Evolutionary conservation across 2,888 invertebrate genomes (phyloP), one percentile per base, ranked within the genome.

Genomic region (Camponotus fellah): DNA sequence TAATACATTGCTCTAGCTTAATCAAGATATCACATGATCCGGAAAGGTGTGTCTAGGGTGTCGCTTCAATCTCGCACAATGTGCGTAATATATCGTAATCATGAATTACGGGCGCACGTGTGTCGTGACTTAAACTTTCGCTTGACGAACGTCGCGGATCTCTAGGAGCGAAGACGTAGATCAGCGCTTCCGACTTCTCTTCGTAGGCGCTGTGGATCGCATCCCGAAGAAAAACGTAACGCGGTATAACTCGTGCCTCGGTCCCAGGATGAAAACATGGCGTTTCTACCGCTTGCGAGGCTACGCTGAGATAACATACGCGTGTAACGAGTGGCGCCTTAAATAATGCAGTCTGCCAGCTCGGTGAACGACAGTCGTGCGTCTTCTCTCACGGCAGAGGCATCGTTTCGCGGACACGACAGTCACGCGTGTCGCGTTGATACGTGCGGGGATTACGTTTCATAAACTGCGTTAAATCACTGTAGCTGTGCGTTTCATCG

Each of bases 381-480:
- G 85, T 92, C 92, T 92, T 90, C 88, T 80, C 82, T 37, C 74
- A 43, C 62, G 26, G 64, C 58, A 65, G 68, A 71, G 69, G 72
- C 82, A 71, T 71, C 56, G 72, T 85, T 84, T 81, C 81, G 46
- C 77, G 8, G 32, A 64, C 77, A 81, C 46, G 85, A 79, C 86
- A 86, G 87, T 84, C 88, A 85, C 85, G 85, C 85, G 68, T 84
- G 85, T 64, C 72, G 76, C 87, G 90, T 85, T 90, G 87, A 87
- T 91, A 89, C 90, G 87, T 84, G 85, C 86, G 46, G 40, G 87
- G 89, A 90, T 91, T 91, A 90, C 87, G 86, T 89, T 90, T 87
- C 85, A 89, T 90, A 90, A 91, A 91, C 88, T 86, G 87, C 84
- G 86, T 80, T 92, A 91, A 92, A 93, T 92, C 91, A 91, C 77